These are phyloP conservation scores for Serranus cabrilla DNA, from an alignment of 2,797 vertebrate species.

Conservation along the genomic window DNA sequence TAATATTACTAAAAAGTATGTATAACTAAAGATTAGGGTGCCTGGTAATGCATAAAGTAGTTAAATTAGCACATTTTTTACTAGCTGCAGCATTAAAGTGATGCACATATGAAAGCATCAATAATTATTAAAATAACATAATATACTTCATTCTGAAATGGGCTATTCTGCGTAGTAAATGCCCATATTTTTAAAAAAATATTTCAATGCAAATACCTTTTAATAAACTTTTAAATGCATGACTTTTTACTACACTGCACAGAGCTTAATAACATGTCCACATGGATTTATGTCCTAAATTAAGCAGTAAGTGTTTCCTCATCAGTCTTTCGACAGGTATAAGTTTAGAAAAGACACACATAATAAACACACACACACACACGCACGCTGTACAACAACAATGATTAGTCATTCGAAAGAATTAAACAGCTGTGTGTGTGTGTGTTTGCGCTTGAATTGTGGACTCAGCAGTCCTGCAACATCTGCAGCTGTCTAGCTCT, in stretches of 20 bases:
- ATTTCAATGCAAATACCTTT: too few species aligned
- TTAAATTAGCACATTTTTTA: background rate
- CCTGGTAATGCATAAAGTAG: background rate
- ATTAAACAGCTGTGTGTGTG: background rate
- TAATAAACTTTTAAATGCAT: background rate
- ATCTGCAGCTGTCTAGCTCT: constrained; percentile 47
- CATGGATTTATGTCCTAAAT: too few species aligned
- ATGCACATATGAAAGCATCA: too few species aligned
- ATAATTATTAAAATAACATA: too few species aligned
- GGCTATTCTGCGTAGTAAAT: too few species aligned
- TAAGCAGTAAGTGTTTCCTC: too few species aligned
- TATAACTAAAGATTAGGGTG: background rate
- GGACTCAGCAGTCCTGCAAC: constrained; percentile 50
- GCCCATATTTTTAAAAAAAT: too few species aligned
- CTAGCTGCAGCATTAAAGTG: background rate
- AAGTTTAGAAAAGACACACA: constrained; percentile 5
- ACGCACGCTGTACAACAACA: background rate
- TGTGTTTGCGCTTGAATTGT: constrained; percentile 12
- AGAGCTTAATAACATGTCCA: too few species aligned
- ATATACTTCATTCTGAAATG: background rate
- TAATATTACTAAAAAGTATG: background rate
- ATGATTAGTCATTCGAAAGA: constrained; percentile 20
- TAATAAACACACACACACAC: background rate
- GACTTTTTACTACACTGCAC: too few species aligned
- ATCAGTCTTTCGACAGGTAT: constrained; percentile 4